phyloP scores from a whole-genome alignment of 2,888 invertebrate species.

The Troglohyphantes excavatus region DNA sequence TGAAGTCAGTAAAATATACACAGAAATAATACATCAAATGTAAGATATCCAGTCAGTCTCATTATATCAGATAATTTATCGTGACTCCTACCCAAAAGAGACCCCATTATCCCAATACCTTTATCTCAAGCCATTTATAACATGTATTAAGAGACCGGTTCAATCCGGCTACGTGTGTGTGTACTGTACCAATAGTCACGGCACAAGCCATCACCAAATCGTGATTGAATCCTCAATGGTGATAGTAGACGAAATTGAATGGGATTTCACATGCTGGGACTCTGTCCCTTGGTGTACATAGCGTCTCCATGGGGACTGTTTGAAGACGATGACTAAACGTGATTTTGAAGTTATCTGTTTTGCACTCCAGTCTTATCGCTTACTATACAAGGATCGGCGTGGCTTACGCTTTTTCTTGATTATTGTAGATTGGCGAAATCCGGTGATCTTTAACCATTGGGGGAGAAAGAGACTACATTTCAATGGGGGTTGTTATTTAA shows the following conservation, averaged over 20 bases:
- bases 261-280: neutral
- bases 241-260: neutral
- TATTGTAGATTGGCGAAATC: no score
- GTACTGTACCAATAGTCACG: neutral
- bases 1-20: no score
- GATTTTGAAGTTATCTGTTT: neutral
- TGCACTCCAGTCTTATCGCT: neutral
- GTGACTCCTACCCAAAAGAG: neutral
- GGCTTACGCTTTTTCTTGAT: neutral
- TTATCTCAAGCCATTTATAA: slow-evolving; percentile 9
- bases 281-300: neutral
- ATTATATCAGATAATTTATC: no score
- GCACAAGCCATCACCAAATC: neutral
- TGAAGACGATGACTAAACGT: slow-evolving; percentile 7
- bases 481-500: no score
- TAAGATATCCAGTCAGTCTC: no score
- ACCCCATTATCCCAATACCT: neutral
- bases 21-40: no score
- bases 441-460: no score
- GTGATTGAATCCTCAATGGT: neutral
- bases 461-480: no score
- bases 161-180: neutral
- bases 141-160: slow-evolving; percentile 6
- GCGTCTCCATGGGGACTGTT: slow-evolving; percentile 13
- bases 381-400: neutral